Evolutionary conservation across 2,888 invertebrate species (phyloP).

Genomic region (Lycaena phlaeas): DNA sequence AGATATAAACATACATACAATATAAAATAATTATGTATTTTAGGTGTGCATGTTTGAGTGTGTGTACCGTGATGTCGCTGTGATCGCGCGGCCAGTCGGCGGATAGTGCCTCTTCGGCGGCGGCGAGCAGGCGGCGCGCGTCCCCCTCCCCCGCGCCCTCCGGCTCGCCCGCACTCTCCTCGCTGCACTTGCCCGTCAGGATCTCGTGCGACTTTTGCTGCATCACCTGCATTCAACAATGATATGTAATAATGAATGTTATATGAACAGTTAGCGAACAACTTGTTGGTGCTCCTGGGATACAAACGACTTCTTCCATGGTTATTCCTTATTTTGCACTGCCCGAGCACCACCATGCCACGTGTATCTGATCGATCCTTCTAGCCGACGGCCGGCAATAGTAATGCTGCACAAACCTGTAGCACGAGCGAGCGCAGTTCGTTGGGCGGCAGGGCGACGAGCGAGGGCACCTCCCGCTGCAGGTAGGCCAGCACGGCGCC

Average conservation of each 20-base stretch:
- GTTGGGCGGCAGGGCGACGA: constrained; percentile 64
- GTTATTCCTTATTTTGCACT: too few species aligned
- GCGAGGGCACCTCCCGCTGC: constrained; percentile 70
- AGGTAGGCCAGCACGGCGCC: constrained; percentile 75
- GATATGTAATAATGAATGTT: too few species aligned
- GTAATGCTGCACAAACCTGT: too few species aligned
- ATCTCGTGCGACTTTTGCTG: constrained; percentile 69
- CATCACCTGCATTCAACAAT: constrained; percentile 50
- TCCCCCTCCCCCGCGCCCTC: constrained; percentile 24
- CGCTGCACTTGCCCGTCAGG: constrained; percentile 53
- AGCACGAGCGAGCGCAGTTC: constrained; percentile 64
- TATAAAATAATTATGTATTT: too few species aligned
- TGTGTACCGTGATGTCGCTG: constrained; percentile 30
- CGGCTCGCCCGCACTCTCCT: constrained; percentile 37
- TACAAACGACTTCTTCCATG: too few species aligned
- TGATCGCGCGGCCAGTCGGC: constrained; percentile 48
- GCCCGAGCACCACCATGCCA: too few species aligned
- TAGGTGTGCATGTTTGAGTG: constrained; percentile 6
- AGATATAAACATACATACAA: too few species aligned
- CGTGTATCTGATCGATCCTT: too few species aligned
- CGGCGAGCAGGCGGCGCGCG: constrained; percentile 54
- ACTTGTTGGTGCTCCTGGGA: too few species aligned
- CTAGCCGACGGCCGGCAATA: too few species aligned
- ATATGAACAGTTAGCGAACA: too few species aligned
- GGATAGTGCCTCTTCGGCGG: constrained; percentile 53